Evolutionary conservation across 2,797 vertebrate species (phyloP), one percentile per base, ranked within the genome.

Genomic region (Oceanodroma leucorhoa): DNA sequence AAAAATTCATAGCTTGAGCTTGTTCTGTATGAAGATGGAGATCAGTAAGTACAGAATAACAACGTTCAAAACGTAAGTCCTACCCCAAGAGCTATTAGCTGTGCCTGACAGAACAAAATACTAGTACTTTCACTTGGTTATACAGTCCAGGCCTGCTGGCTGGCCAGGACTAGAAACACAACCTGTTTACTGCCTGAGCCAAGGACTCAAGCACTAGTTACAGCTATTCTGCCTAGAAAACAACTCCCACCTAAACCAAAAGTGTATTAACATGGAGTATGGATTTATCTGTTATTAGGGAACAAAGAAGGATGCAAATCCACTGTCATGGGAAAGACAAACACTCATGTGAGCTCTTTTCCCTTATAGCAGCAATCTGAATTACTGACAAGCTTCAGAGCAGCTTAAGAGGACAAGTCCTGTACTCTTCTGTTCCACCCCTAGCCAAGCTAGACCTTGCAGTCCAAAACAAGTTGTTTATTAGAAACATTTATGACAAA

Each of bases 201-300:
- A 50, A 45, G 55, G 22, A 7, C 40, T 8, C 12, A 0, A 51
- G 23, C 14, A 1, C 58, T 14, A 13, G 19, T 76, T 54, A 18
- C 27, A 53, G 14, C 55, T 50, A 0, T 21, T 36, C 53, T 41
- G 46, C 64, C 34, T 55, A 10, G n/a, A 61, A 67, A 51, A 15
- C 0, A 51, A 15, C 0, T 0, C 14, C 22, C 20, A 26, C 13
- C 66, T 48, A 3, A 61, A 67, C 4, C 4, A 66, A 20, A 66
- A 34, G 11, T 15, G 7, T 18, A 14, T 46, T 40, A 51, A 32
- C 3, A 5, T 3, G 3, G 45, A 53, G 2, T 5, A 10, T 6
- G 7, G 45, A 8, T 29, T 30, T 22, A 21, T 14, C 34, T 50
- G 6, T 20, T 50, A 26, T 2, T 26, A 16, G 7, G 41, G 13